phyloP scores from a whole-genome alignment of 2,888 invertebrate species.

The Belgica antarctica region DNA sequence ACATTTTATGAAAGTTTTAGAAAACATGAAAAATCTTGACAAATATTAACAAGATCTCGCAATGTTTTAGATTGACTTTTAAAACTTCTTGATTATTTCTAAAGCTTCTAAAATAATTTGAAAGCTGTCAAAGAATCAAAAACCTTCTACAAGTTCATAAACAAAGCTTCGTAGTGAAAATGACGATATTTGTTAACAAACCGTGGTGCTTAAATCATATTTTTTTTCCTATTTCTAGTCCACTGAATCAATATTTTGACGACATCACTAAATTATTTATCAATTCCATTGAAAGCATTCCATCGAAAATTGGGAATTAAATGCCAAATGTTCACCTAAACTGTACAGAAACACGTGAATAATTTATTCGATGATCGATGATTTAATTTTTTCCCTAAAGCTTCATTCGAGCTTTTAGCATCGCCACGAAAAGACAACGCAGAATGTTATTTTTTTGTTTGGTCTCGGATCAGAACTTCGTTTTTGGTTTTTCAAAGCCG shows the following conservation, averaged over 20 bases:
- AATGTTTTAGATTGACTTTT: too few species aligned
- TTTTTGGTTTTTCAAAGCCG: too few species aligned
- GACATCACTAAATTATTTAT: background rate
- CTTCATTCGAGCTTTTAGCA: background rate
- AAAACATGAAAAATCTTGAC: too few species aligned
- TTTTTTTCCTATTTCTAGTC: background rate
- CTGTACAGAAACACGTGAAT: background rate
- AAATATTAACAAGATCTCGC: too few species aligned
- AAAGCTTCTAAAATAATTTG: too few species aligned
- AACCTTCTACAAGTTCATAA: too few species aligned
- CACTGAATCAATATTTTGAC: background rate
- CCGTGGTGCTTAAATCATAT: background rate
- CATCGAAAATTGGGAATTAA: background rate
- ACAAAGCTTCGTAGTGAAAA: too few species aligned
- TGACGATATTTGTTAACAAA: background rate
- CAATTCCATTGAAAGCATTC: background rate
- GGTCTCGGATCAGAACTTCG: too few species aligned
- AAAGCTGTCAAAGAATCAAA: too few species aligned
- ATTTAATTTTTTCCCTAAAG: background rate
- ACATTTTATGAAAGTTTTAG: too few species aligned
- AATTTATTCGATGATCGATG: slow-evolving; percentile 2
- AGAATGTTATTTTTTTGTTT: too few species aligned
- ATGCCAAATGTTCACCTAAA: background rate
- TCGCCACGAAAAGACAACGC: background rate
- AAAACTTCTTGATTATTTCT: too few species aligned